A percentile compares a stretch with the other conserved stretches of the same genome.
Evolutionary conservation across 2,888 invertebrate species (phyloP).

Genomic region (Pediacus dermestoides): DNA sequence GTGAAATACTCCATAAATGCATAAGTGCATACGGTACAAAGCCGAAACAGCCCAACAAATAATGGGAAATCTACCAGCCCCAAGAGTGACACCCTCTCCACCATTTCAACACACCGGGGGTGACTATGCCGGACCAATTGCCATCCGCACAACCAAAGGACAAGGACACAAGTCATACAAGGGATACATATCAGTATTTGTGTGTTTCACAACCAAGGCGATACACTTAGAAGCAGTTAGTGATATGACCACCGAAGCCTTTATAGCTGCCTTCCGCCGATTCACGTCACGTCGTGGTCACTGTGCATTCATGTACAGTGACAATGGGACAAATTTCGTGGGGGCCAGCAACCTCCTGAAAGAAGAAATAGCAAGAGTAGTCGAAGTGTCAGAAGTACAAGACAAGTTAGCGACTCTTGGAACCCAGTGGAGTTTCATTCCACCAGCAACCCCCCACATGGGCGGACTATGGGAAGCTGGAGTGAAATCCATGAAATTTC

Average conservation of each 20-base stretch:
- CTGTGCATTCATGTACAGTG: conserved; percentile 23
- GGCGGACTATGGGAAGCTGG: conserved; percentile 40
- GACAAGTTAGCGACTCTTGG: conserved; percentile 6
- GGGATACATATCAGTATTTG: conserved; percentile 23
- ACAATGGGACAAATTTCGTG: conserved; percentile 32
- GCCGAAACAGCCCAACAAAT: conserved; percentile 17
- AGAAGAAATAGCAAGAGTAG: no score
- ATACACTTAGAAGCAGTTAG: conserved; percentile 32
- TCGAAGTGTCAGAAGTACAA: no score
- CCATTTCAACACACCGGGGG: conserved; percentile 23
- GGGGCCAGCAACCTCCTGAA: no score
- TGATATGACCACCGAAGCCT: conserved; percentile 23
- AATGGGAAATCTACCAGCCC: conserved; percentile 30
- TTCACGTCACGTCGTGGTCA: conserved; percentile 29
- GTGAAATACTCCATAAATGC: conserved; percentile 4
- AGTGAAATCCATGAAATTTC: conserved; percentile 34
- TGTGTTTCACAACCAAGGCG: conserved; percentile 28
- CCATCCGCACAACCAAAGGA: conserved; percentile 20
- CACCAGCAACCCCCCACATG: conserved; percentile 33
- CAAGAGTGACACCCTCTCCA: conserved; percentile 14
- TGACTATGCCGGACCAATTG: conserved; percentile 27
- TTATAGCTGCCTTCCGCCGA: conserved; percentile 27
- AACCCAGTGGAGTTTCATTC: conserved; percentile 37
- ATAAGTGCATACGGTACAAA: no score
- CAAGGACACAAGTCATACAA: conserved; percentile 22